Base-by-base conservation (phyloP, 2,888 invertebrate species). In the Scelioninae gen. 1 region DNA sequence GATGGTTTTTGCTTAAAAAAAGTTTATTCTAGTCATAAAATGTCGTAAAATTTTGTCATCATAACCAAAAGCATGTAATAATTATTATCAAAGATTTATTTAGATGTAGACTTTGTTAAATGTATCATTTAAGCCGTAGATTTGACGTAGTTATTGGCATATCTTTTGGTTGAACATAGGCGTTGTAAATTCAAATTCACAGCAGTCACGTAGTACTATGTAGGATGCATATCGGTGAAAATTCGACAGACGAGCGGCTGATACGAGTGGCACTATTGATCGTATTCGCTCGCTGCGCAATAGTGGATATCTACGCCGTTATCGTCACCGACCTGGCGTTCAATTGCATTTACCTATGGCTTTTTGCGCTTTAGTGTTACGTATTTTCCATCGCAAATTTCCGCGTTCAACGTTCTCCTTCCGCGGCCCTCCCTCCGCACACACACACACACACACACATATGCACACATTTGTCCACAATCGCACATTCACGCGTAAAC, bases 231-330 rank as follows among this genome's bases (percentile, higher is more conserved):
- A 76, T 75, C 83, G 79, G 84, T 47, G 84, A 84, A 79, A 84
- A 84, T 84, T 84, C 77, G 84, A 80, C 84, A 76, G 82, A 84
- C 80, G 80, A 82, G 77, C 80, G 76, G 77, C 77, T 83, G 82
- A 84, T 84, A 82, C 84, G 80, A 84, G 84, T 77, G 80, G 63
- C 80, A 84, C 82, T 84, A 84, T 84, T 84, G 84, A 84, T 84
- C 84, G 84, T 58, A 75, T 83, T 85, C 76, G 83, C 85, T 77
- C 79, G 79, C 81, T 83, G 85, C 83, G 85, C 83, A 85, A 85
- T 83, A 85, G 76, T 84, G 72, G 78, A 79, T 82, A 82, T 82
- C 77, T 85, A 81, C 85, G 85, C 75, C 83, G 83, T 85, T 85
- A 85, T 85, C 83, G 83, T 83, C 83, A 83, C 84, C 81, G 80